Evolutionary conservation across 2,888 invertebrate genomes (phyloP).

Genomic region (Drosophila fulvimacula): DNA sequence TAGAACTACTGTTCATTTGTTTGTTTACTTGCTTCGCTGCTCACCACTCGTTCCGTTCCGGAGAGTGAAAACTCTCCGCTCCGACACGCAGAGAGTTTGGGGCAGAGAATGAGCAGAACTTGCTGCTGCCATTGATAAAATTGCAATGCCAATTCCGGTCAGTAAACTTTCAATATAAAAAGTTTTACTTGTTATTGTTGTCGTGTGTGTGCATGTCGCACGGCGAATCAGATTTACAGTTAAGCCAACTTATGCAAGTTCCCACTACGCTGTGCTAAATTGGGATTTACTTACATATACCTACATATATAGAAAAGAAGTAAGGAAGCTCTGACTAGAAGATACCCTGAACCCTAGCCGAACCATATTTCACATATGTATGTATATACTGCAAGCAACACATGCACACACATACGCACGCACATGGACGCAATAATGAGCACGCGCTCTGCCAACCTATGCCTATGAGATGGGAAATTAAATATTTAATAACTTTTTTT

Average conservation of each 20-base stretch:
- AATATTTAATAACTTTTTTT: no score
- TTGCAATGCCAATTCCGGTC: slow-evolving; percentile 79
- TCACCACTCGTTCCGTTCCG: background rate
- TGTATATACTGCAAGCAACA: no score
- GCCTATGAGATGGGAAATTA: no score
- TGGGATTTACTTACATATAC: background rate
- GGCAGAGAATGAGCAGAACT: slow-evolving; percentile 4
- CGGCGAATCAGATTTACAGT: slow-evolving; percentile 47
- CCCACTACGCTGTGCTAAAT: background rate
- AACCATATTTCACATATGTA: background rate
- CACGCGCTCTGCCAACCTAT: no score
- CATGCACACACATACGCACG: no score
- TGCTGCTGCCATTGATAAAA: slow-evolving; percentile 66
- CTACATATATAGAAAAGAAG: background rate
- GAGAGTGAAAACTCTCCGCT: background rate
- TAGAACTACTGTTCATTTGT: background rate
- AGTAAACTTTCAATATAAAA: slow-evolving; percentile 70
- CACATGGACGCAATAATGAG: no score
- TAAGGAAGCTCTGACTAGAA: no score
- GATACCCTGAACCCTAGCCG: no score
- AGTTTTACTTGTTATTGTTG: slow-evolving; percentile 35
- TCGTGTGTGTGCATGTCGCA: slow-evolving; percentile 23
- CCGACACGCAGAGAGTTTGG: background rate
- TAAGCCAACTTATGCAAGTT: slow-evolving; percentile 56
- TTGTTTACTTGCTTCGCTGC: background rate